Conservation (phyloP, 2,113 vertebrate genomes). For the Paralichthys olivaceus region DNA sequence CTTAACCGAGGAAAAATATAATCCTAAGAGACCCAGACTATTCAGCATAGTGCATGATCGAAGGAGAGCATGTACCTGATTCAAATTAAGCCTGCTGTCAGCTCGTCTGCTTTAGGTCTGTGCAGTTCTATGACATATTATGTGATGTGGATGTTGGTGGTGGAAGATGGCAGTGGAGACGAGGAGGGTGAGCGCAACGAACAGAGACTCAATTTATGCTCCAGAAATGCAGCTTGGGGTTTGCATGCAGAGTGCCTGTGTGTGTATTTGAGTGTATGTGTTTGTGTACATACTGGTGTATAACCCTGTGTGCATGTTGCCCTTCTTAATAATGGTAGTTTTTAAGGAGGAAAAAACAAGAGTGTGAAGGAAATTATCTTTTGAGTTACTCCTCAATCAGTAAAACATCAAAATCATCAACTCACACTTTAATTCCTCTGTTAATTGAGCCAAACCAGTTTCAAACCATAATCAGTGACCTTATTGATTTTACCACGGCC, state of each 20-base stretch:
- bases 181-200: slow-evolving; percentile 29
- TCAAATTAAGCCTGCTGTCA: slow-evolving; percentile 22
- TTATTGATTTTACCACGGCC: too few relatives aligned
- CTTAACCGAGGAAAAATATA: too few relatives aligned
- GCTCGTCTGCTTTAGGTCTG: slow-evolving; percentile 6
- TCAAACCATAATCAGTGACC: not conserved
- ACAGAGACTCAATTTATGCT: slow-evolving; percentile 61
- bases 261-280: slow-evolving; percentile 34
- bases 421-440: not conserved
- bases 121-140: slow-evolving; percentile 49
- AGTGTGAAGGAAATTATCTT: slow-evolving; percentile 12
- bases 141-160: slow-evolving; percentile 50
- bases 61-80: slow-evolving; percentile 15
- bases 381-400: not conserved
- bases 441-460: not conserved
- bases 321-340: slow-evolving; percentile 17
- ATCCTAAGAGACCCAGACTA: not conserved
- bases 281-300: slow-evolving; percentile 39
- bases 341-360: slow-evolving; percentile 40
- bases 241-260: slow-evolving; percentile 30
- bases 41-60: not conserved
- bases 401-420: too few relatives aligned
- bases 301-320: slow-evolving; percentile 14
- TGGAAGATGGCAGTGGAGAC: slow-evolving; percentile 54
- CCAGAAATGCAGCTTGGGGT: slow-evolving; percentile 14